phyloP scores from a whole-genome alignment of 2,888 invertebrate genomes.

The Toxonevra muliebris region DNA sequence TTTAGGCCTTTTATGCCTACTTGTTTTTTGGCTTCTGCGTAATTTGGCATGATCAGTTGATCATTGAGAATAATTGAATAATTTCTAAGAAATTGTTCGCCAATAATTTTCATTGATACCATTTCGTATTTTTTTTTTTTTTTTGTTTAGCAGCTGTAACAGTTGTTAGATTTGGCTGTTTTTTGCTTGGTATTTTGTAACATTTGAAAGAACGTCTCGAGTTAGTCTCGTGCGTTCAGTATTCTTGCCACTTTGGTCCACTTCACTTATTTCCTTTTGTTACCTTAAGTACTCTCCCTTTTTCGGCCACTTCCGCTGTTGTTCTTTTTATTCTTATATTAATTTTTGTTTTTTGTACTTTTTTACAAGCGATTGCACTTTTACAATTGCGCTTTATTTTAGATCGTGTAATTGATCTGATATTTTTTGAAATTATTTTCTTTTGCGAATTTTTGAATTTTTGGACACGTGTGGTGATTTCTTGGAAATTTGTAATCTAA shows the following conservation, averaged over 20 bases:
- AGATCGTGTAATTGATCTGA: slow-evolving; percentile 20
- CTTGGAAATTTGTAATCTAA: no score
- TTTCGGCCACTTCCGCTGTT: slow-evolving; percentile 21
- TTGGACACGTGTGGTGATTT: no score
- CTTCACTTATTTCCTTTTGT: slow-evolving; percentile 8
- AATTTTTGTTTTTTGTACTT: slow-evolving; percentile 7
- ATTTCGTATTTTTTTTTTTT: not conserved
- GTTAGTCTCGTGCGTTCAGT: not conserved
- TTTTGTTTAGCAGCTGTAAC: not conserved
- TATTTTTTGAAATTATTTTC: slow-evolving; percentile 1
- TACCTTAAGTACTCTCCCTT: slow-evolving; percentile 14
- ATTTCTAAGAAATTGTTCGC: slow-evolving; percentile 9
- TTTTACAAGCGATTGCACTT: slow-evolving; percentile 22
- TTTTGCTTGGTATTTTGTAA: slow-evolving; percentile 17
- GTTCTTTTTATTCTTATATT: slow-evolving; percentile 24
- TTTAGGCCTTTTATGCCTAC: slow-evolving; percentile 20
- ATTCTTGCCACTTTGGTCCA: slow-evolving; percentile 8
- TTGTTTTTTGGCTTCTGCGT: slow-evolving; percentile 31
- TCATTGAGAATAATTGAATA: slow-evolving; percentile 10
- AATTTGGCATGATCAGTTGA: slow-evolving; percentile 18
- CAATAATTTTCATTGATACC: slow-evolving; percentile 7
- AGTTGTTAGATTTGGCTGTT: not conserved
- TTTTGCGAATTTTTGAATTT: not conserved
- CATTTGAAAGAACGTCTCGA: slow-evolving; percentile 16
- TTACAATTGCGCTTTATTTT: not conserved